phyloP scores from a whole-genome alignment of 1,140 invertebrate species.

The Pollicipes pollicipes region DNA sequence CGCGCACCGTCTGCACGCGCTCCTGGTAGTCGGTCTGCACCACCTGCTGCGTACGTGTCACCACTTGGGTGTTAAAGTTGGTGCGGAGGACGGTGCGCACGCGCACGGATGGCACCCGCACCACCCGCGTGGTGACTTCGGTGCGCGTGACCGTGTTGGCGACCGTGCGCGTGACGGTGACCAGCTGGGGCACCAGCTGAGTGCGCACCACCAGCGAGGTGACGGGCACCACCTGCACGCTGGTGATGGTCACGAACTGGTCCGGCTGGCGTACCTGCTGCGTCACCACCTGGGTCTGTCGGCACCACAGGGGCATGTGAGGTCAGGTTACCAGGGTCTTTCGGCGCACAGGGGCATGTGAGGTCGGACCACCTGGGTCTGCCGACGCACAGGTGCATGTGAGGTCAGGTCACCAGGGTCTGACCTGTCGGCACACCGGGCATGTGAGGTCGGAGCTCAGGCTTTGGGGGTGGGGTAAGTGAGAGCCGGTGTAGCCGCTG shows the following conservation, averaged over 20 bases:
- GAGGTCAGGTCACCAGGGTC: no score
- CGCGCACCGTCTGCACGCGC: neutral
- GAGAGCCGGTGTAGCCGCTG: no score
- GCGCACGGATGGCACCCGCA: neutral
- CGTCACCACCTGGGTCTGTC: neutral
- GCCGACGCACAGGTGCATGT: no score
- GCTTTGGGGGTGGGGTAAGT: no score
- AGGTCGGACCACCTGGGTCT: no score
- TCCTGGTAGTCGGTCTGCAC: neutral
- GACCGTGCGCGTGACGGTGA: neutral
- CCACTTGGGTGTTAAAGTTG: neutral
- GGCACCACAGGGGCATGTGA: no score
- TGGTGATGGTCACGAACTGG: neutral
- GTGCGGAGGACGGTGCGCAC: neutral
- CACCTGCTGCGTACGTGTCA: neutral
- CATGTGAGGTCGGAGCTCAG: no score
- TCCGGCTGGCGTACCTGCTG: neutral
- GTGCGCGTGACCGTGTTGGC: neutral
- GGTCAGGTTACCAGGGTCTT: no score
- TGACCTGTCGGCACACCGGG: no score
- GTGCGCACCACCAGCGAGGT: neutral
- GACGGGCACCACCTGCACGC: slow-evolving; percentile 1
- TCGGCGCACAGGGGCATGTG: no score
- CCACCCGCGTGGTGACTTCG: neutral
- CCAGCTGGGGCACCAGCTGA: neutral